These are phyloP conservation scores for Acromyrmex heyeri DNA, from an alignment of 1,140 invertebrate species.

Conservation along the genomic window DNA sequence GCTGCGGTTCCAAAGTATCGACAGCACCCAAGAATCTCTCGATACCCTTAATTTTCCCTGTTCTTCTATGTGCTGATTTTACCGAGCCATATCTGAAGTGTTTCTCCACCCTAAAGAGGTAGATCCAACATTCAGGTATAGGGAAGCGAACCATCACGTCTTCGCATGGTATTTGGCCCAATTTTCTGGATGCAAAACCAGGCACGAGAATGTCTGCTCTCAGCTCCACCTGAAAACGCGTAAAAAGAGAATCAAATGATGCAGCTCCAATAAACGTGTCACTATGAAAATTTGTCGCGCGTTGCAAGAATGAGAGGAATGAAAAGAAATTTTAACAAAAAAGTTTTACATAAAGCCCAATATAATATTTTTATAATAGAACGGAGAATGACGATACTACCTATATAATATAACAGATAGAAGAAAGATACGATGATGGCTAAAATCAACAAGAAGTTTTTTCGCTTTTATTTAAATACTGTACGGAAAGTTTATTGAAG, in stretches of 20 bases:
- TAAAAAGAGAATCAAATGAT: not conserved
- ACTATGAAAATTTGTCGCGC: not conserved
- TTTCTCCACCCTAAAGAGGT: conserved; percentile 99
- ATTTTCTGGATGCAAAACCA: conserved; percentile 97
- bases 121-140: conserved; percentile 99
- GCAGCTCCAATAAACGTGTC: not conserved
- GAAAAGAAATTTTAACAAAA: not conserved
- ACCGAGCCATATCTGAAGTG: conserved; percentile 99
- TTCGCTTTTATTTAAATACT: conserved; percentile 3
- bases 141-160: conserved; percentile 99
- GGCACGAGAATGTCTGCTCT: conserved; percentile 98
- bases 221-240: conserved; percentile 92
- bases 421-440: not conserved
- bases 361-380: not conserved
- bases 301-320: not conserved
- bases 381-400: not conserved
- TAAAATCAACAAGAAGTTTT: not conserved
- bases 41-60: conserved; percentile 97
- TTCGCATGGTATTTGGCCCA: conserved; percentile 98
- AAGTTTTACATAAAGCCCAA: not conserved
- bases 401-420: not conserved
- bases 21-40: conserved; percentile 97
- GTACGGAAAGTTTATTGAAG: not conserved
- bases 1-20: conserved; percentile 95
- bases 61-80: conserved; percentile 97